Evolutionary conservation across 2,888 invertebrate genomes (phyloP), one percentile per base, ranked within the genome.

Genomic region (Microctonus brassicae): DNA sequence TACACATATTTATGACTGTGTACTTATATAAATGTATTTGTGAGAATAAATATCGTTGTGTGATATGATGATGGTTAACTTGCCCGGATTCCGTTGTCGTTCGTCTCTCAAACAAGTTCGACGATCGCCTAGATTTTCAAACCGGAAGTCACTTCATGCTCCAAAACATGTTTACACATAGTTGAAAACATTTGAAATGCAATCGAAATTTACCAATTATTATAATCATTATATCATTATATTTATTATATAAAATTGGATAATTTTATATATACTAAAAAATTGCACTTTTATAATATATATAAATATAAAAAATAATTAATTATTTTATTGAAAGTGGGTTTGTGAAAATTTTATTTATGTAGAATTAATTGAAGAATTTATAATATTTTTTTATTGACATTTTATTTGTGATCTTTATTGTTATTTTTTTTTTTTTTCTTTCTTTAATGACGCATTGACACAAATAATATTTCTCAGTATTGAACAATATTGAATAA

Each of bases 111-210:
- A 47, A 47, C 47, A 24, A 60, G 52, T 68, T 58, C 47, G 34
- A 68, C 60, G 60, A 58, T 65, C 53, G 68, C 57, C 70, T 34
- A 36, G 29, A 61, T 63, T 63, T 63, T 10, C 63, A 63, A 47
- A 11, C 42, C 63, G 63, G 63, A 63, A 33, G 62, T 20, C n/a
- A 10, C 13, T 62, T 24, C 52, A 52, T 47, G 29, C 61, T 29
- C 62, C 47, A 17, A 52, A 62, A 55, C 47, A 47, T 47, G 47
- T 47, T 47, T 47, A 47, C 47, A 47, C 47, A n/a, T n/a, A 47
- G 17, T 47, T 47, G 17, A 47, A 47, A 47, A 47, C 47, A 47
- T 17, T 47, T 47, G 5, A 20, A 47, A 47, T 17, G 1, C 47
- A 20, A 47, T 17, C 7, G 9, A 7, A 47, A 17, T 7, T 47